Conservation (phyloP, 2,888 invertebrate species). For the Macrosoma leucophasiata region DNA sequence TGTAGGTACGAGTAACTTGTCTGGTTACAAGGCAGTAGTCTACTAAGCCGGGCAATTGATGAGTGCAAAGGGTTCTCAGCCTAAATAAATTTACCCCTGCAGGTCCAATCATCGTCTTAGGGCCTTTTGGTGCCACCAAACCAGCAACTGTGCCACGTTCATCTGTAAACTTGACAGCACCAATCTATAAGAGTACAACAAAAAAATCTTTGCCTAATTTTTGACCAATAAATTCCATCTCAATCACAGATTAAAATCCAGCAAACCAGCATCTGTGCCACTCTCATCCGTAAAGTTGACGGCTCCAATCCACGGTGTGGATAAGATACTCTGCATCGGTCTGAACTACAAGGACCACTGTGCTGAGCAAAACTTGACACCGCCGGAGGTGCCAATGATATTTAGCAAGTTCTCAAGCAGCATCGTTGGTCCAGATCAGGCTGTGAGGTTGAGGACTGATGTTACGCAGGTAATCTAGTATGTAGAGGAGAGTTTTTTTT, state of each 20-base stretch:
- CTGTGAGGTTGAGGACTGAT: conserved; percentile 67
- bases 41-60: too few relatives aligned
- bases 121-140: too few relatives aligned
- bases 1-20: too few relatives aligned
- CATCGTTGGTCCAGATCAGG: conserved; percentile 83
- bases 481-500: too few relatives aligned
- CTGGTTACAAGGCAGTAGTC: too few relatives aligned
- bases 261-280: conserved; percentile 32
- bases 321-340: conserved; percentile 90
- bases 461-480: conserved; percentile 40
- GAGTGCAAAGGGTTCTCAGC: too few relatives aligned
- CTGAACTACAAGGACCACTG: conserved; percentile 92
- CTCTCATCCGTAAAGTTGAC: conserved; percentile 76
- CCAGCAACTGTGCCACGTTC: too few relatives aligned
- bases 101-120: too few relatives aligned
- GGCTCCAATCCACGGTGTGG: conserved; percentile 86
- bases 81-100: too few relatives aligned
- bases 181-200: conserved; percentile 4
- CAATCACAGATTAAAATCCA: conserved; percentile 30
- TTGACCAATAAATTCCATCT: conserved; percentile 2
- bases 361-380: conserved; percentile 83
- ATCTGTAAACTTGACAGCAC: conserved; percentile 9
- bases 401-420: conserved; percentile 91
- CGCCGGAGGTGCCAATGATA: conserved; percentile 86
- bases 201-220: conserved; percentile 1